Evolutionary conservation across 2,113 vertebrate species (phyloP), one percentile per base, ranked within the genome.

Genomic region (Machaerirhynchus nigripectus): DNA sequence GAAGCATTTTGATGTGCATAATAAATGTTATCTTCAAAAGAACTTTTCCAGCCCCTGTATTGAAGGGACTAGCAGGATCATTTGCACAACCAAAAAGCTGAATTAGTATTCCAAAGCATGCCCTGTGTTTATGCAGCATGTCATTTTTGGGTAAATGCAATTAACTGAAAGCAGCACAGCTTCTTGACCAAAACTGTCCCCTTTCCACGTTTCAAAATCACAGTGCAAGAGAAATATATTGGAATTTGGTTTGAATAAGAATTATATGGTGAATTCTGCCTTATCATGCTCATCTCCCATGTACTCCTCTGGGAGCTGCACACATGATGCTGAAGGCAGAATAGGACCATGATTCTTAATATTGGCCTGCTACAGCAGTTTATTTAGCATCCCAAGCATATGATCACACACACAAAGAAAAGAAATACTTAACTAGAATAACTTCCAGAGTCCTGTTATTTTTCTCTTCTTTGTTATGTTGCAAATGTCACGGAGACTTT

Each of bases 31-130:
- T 88, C 59, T 95, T 95, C 61, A 94, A 49, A 97, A 95, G 83
- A 86, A 93, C 63, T 93, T 95, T 90, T 84, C 85, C 92, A 96
- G 68, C 73, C 84, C 93, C 94, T 60, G 52, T 88, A 94, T 40
- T 92, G 91, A 97, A 93, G 67, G 88, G 84, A 74, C 93, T 93
- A 89, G 64, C 85, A 30, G 94, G 74, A 91, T 89, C 69, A 85
- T 92, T 96, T 94, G 83, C 78, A 90, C 96, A 97, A 84, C 79
- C 77, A 95, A 94, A 96, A 96, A 93, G 39, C 37, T 96, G 83
- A 97, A 95, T 97, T 92, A 89, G 73, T 93, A 98, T 97, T 97
- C 50, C 95, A 91, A 96, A 97, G 97, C 96, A 97, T 97, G 96
- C 74, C 81, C 92, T 81, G 6, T 95, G 92, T 96, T 97, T 89